A percentile compares a stretch with the other conserved stretches of the same genome.
Conservation (phyloP, 2,888 invertebrate genomes). For the Habroteleia sp. region DNA sequence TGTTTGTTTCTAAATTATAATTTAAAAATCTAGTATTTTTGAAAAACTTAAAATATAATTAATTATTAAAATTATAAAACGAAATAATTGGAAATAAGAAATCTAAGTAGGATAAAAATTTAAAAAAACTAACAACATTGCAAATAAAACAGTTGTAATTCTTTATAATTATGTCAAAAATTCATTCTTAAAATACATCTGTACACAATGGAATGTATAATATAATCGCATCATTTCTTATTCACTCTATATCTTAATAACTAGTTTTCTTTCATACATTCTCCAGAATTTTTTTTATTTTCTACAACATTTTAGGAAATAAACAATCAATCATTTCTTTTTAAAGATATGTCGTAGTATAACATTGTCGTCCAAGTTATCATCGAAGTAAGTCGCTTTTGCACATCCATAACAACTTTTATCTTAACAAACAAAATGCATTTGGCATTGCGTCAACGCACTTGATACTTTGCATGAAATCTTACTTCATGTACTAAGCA, state of each 20-base stretch:
- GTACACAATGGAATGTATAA: conserved; percentile 63
- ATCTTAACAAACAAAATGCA: conserved; percentile 55
- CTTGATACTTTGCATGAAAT: conserved; percentile 37
- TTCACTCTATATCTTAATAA: conserved; percentile 39
- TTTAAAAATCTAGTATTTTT: no score
- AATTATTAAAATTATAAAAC: no score
- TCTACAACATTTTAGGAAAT: conserved; percentile 48
- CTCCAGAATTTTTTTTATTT: conserved; percentile 26
- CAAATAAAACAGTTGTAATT: conserved; percentile 56
- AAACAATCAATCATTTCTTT: conserved; percentile 39
- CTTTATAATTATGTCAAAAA: conserved; percentile 60
- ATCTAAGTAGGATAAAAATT: no score
- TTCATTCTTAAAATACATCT: conserved; percentile 64
- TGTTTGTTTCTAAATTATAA: no score
- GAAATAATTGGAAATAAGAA: no score
- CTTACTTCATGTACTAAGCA: conserved; percentile 12
- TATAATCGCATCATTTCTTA: conserved; percentile 50
- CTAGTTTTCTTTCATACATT: conserved; percentile 43
- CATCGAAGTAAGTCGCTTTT: conserved; percentile 22
- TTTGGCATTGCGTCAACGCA: conserved; percentile 54
- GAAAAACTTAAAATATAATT: no score
- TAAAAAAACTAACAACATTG: conserved; percentile 10
- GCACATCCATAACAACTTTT: conserved; percentile 53
- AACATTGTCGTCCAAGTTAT: conserved; percentile 41
- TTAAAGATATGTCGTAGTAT: conserved; percentile 59